Percentiles rank a stretch among this genome's conserved stretches.
Evolutionary conservation across 1,140 invertebrate species (phyloP).

Genomic region (Plodia interpunctella): DNA sequence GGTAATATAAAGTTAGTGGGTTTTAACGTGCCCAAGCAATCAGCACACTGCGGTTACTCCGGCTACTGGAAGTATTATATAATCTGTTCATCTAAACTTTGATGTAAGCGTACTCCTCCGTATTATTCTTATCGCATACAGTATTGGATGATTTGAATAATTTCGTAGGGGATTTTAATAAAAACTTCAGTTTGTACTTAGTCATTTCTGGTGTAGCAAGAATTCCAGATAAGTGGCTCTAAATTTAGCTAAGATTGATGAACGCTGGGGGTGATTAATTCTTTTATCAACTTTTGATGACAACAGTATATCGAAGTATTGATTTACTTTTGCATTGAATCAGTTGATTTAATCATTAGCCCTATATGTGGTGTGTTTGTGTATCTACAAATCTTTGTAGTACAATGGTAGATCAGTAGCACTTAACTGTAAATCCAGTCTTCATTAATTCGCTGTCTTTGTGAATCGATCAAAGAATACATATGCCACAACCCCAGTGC

Average conservation of each 20-base stretch:
- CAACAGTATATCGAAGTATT: not conserved
- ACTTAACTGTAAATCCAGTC: too few relatives aligned
- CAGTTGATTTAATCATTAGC: too few relatives aligned
- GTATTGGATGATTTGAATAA: constrained; percentile 38
- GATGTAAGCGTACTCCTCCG: constrained; percentile 30
- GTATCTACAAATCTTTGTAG: too few relatives aligned
- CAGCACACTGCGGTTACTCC: constrained; percentile 47
- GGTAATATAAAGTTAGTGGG: constrained; percentile 53
- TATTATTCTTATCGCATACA: constrained; percentile 31
- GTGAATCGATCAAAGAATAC: too few relatives aligned
- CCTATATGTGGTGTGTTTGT: too few relatives aligned
- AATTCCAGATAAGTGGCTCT: not conserved
- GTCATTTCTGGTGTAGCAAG: not conserved
- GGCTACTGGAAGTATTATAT: too few relatives aligned
- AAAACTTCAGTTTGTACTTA: constrained; percentile 16
- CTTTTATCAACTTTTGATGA: not conserved
- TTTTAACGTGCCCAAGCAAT: constrained; percentile 50
- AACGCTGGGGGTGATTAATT: not conserved
- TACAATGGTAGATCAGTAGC: too few relatives aligned
- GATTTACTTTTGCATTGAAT: too few relatives aligned
- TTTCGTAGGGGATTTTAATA: constrained; percentile 20
- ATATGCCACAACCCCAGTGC: too few relatives aligned
- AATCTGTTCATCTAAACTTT: too few relatives aligned
- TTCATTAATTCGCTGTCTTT: too few relatives aligned
- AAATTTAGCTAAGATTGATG: not conserved